Evolutionary conservation across 2,888 invertebrate species (phyloP).

Genomic region (Lutraria lutraria): DNA sequence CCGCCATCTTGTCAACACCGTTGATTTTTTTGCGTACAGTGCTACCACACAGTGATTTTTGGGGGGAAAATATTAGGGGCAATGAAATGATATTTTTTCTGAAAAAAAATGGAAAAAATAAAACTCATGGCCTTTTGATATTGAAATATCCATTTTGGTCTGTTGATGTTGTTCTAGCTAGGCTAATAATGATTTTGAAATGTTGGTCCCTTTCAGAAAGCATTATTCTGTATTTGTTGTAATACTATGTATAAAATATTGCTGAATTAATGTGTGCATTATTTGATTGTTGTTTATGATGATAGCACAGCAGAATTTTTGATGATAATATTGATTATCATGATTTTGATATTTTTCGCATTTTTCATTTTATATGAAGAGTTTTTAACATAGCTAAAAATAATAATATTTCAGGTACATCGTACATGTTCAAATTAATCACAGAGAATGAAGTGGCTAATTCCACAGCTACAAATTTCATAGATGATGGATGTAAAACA

Average conservation of each 20-base stretch:
- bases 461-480: background rate
- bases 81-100: background rate
- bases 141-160: background rate
- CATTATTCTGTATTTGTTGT: background rate
- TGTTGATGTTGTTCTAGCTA: background rate
- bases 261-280: too few species aligned
- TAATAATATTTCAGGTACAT: slow-evolving; percentile 42
- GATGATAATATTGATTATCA: too few species aligned
- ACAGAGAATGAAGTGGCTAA: slow-evolving; percentile 48
- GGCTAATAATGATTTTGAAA: background rate
- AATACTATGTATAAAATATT: background rate
- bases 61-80: too few species aligned
- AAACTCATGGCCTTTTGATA: background rate
- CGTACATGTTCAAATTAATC: slow-evolving; percentile 44
- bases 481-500: slow-evolving; percentile 27
- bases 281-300: too few species aligned
- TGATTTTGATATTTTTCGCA: too few species aligned
- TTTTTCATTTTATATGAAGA: too few species aligned
- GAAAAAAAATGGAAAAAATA: background rate
- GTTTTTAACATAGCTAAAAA: too few species aligned
- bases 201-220: background rate
- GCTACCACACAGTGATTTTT: too few species aligned
- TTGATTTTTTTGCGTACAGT: too few species aligned
- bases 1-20: too few species aligned
- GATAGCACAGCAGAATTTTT: too few species aligned